Evolutionary conservation across 2,888 invertebrate genomes (phyloP).

Genomic region (Agonopterix alstromeriana): DNA sequence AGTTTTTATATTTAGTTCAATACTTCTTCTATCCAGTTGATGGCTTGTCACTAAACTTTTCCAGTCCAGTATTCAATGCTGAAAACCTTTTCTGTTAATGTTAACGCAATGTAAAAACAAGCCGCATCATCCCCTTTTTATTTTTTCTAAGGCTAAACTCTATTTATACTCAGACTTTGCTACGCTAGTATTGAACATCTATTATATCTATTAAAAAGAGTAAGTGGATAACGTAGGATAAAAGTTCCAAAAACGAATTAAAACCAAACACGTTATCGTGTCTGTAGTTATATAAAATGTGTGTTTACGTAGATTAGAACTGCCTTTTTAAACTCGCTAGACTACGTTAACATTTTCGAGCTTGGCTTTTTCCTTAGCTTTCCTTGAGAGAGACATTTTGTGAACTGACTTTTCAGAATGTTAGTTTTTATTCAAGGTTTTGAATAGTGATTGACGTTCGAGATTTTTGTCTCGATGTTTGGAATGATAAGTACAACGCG

Average conservation of each 20-base stretch:
- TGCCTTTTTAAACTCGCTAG: conserved; percentile 30
- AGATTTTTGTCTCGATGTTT: conserved; percentile 22
- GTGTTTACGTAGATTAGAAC: conserved; percentile 17
- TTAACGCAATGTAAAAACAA: no score
- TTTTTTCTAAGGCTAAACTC: no score
- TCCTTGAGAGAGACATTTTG: conserved; percentile 20
- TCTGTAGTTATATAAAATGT: conserved; percentile 9
- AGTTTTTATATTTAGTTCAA: no score
- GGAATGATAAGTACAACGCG: conserved; percentile 20
- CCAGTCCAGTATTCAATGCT: no score
- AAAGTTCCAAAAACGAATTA: conserved; percentile 2
- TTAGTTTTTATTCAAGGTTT: conserved; percentile 11
- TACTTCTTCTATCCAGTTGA: no score
- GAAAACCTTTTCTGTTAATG: no score
- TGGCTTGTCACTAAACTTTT: no score
- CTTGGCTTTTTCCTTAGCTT: conserved; percentile 35
- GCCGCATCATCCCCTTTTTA: no score
- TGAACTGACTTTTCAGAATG: conserved; percentile 14
- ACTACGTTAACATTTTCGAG: conserved; percentile 31
- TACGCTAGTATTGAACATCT: no score
- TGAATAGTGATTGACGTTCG: conserved; percentile 12
- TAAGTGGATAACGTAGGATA: not conserved
- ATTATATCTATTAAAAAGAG: no score
- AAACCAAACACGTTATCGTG: not conserved
- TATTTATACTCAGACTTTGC: no score